Evolutionary conservation across 2,797 vertebrate species (phyloP), one percentile per base, ranked within the genome.

Genomic region (Knipowitschia caucasica): DNA sequence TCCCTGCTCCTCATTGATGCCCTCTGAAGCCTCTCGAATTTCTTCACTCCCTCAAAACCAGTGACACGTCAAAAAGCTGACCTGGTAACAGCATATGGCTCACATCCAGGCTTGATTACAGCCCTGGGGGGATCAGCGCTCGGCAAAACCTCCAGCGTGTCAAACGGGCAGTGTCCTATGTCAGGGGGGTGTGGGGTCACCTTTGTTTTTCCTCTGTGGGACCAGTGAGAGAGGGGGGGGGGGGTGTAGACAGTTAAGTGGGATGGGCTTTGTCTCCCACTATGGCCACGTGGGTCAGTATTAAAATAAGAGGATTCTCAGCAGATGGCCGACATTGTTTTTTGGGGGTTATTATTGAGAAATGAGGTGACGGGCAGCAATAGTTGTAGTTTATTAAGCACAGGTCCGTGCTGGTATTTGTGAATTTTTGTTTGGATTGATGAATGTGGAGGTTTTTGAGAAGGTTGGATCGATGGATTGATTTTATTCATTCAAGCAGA

Each of bases 291-390:
- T 86, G 82, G 69, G 68, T 56, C 53, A 23, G 69, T 74, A 74
- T 81, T 84, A 83, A 88, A 87, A 73, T 87, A 89, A 89, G 85
- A 88, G 87, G 89, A 89, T 89, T 87, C 63, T 0, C 64, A 71
- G 57, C 85, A 89, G 86, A 87, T 88, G 85, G 87, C 26, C 45
- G 77, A 80, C 69, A 85, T 87, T 89, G 85, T 89, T 85, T n/a
- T 83, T 64, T 53, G 67, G 69, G 72, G 74, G 78, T 75, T 79
- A 74, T 86, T 80, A 73, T 84, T 69, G 68, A 61, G 79, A 77
- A 81, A 77, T 21, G 43, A 75, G 77, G 61, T 63, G 57, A 75
- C 69, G 30, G 45, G 54, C 55, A 50, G 38, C 65, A 46, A 27
- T 38, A 56, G 21, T 26, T 3, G 17, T 52, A 42, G 29, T 42